These are phyloP conservation scores for Dendrophyllia cribrosa DNA, from an alignment of 64 coral and sea anemone genomes.

Conservation along the genomic window DNA sequence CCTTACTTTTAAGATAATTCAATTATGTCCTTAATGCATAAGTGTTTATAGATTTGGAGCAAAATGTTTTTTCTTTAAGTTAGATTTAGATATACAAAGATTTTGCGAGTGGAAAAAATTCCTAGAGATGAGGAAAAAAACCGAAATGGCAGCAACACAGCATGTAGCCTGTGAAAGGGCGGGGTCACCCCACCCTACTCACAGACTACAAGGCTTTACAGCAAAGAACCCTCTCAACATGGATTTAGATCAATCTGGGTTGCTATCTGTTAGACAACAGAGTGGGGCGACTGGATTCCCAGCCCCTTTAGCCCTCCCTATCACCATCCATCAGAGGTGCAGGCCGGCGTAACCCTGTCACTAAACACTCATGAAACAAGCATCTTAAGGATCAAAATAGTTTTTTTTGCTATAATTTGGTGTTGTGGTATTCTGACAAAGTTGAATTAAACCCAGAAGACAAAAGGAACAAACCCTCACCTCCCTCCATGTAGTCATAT, in stretches of 20 bases:
- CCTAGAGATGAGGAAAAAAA: not conserved
- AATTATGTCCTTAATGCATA: too few species aligned
- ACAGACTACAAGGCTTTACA: not conserved
- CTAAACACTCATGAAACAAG: not conserved
- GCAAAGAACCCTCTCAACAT: not conserved
- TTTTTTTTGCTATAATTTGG: not conserved
- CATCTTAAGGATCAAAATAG: not conserved
- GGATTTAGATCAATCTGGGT: not conserved
- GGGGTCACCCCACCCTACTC: not conserved
- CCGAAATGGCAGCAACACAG: not conserved
- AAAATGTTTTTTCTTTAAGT: too few species aligned
- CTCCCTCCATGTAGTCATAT: not conserved
- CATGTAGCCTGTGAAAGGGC: not conserved
- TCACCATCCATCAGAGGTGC: constrained; percentile 1
- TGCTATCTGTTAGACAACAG: not conserved
- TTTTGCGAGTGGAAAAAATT: not conserved
- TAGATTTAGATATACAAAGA: not conserved
- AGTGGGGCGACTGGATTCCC: not conserved
- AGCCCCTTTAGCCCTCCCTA: not conserved
- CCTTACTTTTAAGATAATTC: too few species aligned
- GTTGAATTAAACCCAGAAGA: constrained; percentile 1
- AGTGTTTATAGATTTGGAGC: too few species aligned
- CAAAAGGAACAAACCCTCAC: constrained; percentile 24
- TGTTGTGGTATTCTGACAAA: constrained; percentile 23
- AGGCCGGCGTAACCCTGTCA: not conserved